phyloP scores from a whole-genome alignment of 2,888 invertebrate genomes.

The Galerucella calmariensis region DNA sequence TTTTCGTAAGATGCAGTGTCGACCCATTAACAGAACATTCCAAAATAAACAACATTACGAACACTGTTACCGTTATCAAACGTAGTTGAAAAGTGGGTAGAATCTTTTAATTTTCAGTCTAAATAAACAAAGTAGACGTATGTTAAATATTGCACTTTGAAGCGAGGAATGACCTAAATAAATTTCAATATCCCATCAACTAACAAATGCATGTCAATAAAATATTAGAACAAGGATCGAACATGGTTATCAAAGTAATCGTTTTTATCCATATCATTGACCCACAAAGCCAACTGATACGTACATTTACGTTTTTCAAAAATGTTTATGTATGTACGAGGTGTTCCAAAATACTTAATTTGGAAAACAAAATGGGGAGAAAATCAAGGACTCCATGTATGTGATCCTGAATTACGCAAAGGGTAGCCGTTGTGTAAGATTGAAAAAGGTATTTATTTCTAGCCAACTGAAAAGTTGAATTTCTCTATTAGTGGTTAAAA shows the following conservation, averaged over 20 bases:
- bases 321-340: neutral
- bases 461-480: too few species aligned
- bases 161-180: neutral
- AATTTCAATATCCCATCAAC: neutral
- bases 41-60: neutral
- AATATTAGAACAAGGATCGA: neutral
- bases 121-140: slow-evolving; percentile 1
- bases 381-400: too few species aligned
- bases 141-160: neutral
- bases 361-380: too few species aligned
- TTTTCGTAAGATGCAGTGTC: neutral
- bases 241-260: neutral
- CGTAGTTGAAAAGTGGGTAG: neutral
- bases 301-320: neutral
- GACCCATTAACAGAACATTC: neutral
- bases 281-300: neutral
- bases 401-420: too few species aligned
- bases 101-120: neutral
- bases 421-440: too few species aligned
- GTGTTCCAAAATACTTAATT: neutral
- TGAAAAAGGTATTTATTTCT: too few species aligned
- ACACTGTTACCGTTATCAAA: neutral
- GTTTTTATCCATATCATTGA: neutral
- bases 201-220: neutral
- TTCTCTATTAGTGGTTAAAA: too few species aligned